Evolutionary conservation across 2,113 vertebrate species (phyloP).

Genomic region (Cryptomyrus ogoouensis): DNA sequence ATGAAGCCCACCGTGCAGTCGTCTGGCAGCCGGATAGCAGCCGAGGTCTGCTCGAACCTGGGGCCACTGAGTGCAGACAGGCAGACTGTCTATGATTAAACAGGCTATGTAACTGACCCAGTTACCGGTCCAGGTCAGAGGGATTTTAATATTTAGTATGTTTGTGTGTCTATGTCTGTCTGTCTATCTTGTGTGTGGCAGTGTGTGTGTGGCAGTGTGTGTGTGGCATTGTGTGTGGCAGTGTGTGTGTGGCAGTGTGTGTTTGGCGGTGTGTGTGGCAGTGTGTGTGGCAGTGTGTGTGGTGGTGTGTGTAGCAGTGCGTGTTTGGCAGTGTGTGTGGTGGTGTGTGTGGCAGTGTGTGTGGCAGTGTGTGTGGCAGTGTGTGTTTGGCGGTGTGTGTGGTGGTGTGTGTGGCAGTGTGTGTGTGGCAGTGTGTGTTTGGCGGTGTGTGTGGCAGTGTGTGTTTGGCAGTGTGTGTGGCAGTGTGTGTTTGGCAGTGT

Average conservation of each 20-base stretch:
- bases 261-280: too few relatives aligned
- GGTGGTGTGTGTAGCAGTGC: too few relatives aligned
- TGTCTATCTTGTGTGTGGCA: too few relatives aligned
- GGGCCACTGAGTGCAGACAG: conserved; percentile 55
- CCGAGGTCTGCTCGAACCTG: conserved; percentile 70
- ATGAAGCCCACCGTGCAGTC: conserved; percentile 93
- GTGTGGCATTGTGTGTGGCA: neutral
- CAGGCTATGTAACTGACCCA: neutral
- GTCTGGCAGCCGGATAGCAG: conserved; percentile 77
- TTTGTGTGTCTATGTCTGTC: neutral
- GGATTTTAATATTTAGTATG: neutral
- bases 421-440: neutral
- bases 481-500: neutral
- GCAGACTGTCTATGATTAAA: neutral
- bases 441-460: too few relatives aligned
- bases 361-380: too few relatives aligned
- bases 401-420: neutral
- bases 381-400: too few relatives aligned
- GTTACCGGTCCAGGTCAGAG: neutral
- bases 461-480: too few relatives aligned
- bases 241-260: neutral
- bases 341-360: too few relatives aligned
- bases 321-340: too few relatives aligned
- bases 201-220: neutral
- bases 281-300: too few relatives aligned